phyloP scores from a whole-genome alignment of 2,113 vertebrate species.

The Euleptes europaea region DNA sequence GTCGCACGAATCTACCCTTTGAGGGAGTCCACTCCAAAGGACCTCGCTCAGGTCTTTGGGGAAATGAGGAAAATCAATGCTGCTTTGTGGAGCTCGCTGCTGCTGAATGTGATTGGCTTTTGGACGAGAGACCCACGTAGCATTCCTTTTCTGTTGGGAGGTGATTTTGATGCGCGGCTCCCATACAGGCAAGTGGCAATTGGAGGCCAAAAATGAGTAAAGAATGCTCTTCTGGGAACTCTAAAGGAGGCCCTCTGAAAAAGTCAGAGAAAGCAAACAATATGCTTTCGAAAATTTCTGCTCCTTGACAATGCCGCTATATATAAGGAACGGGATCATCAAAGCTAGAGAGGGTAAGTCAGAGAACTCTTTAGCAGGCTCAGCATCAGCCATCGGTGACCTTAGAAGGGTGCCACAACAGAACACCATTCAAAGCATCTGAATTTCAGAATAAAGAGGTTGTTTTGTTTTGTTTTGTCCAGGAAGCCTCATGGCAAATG shows the following conservation, averaged over 20 bases:
- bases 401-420: neutral
- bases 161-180: slow-evolving; percentile 4
- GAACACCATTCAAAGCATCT: neutral
- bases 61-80: neutral
- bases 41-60: neutral
- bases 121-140: slow-evolving; percentile 9
- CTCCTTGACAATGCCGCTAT: slow-evolving; percentile 38
- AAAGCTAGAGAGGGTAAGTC: slow-evolving; percentile 34
- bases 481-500: neutral
- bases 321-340: neutral
- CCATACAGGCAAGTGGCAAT: slow-evolving; percentile 35
- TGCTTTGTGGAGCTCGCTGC: neutral
- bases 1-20: neutral
- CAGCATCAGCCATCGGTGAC: slow-evolving; percentile 2
- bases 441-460: neutral
- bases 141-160: neutral
- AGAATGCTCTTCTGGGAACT: slow-evolving; percentile 7
- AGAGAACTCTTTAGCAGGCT: slow-evolving; percentile 34
- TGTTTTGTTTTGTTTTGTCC: neutral
- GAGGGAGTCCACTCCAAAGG: neutral
- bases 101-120: fast-evolving
- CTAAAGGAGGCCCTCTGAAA: slow-evolving; percentile 23
- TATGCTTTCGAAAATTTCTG: slow-evolving; percentile 35
- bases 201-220: slow-evolving; percentile 33
- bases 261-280: slow-evolving; percentile 28